These are phyloP conservation scores for Thera britannica DNA, from an alignment of 2,888 invertebrate genomes.

Conservation along the genomic window DNA sequence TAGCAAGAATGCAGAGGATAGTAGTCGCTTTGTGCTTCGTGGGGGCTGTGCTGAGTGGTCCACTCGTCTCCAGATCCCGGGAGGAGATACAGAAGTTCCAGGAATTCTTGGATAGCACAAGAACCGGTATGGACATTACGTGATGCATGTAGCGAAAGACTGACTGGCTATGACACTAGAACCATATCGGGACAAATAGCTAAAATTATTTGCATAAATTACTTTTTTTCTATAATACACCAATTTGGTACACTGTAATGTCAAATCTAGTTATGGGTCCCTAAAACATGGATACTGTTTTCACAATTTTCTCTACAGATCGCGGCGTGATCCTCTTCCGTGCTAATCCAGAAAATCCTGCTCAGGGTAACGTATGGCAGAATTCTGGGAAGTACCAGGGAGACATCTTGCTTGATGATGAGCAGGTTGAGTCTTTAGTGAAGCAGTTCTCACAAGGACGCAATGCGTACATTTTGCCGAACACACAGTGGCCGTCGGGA, in stretches of 20 bases:
- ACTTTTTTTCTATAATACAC: too few relatives aligned
- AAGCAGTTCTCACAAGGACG: conserved; percentile 50
- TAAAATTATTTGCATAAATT: neutral
- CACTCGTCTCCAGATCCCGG: conserved; percentile 49
- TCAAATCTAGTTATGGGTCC: too few relatives aligned
- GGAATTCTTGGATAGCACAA: conserved; percentile 53
- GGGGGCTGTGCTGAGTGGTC: conserved; percentile 48
- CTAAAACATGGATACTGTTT: neutral
- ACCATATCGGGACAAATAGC: neutral
- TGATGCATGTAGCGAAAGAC: neutral
- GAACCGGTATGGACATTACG: conserved; percentile 47
- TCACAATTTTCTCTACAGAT: conserved; percentile 4
- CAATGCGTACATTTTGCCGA: conserved; percentile 56
- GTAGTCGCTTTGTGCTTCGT: conserved; percentile 46
- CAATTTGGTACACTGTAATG: too few relatives aligned
- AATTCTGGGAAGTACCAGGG: conserved; percentile 66
- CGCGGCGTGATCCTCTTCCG: conserved; percentile 46
- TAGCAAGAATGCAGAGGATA: conserved; percentile 46
- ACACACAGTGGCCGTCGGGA: conserved; percentile 55
- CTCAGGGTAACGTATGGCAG: conserved; percentile 48
- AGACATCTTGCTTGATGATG: conserved; percentile 60
- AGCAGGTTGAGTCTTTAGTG: conserved; percentile 52
- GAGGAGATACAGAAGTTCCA: conserved; percentile 57
- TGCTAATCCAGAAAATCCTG: conserved; percentile 42
- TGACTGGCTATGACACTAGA: neutral